Conservation (phyloP, 2,797 vertebrate genomes). For the Ctenochaetus hawaiiensis region DNA sequence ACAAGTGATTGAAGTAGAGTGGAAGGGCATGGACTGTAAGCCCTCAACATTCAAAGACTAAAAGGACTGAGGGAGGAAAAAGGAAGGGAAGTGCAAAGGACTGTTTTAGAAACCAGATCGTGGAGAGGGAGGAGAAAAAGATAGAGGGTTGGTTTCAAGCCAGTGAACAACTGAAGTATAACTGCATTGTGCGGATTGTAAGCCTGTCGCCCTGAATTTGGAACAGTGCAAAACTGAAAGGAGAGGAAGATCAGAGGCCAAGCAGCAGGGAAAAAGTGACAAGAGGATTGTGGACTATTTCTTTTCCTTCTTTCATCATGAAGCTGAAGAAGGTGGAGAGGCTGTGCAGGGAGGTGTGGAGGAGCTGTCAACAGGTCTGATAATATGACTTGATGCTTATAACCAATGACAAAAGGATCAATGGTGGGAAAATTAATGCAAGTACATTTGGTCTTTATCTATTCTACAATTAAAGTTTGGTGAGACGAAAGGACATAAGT, state of each 20-base stretch:
- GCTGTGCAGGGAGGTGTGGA: conserved; percentile 84
- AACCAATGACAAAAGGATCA: conserved; percentile 13
- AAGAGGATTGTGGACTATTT: conserved; percentile 53
- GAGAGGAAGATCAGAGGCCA: conserved; percentile 39
- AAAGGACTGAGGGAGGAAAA: conserved; percentile 18
- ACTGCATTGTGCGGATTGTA: conserved; percentile 47
- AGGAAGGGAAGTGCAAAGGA: conserved; percentile 29
- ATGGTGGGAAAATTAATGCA: background rate
- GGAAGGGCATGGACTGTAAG: conserved; percentile 46
- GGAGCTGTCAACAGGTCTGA: conserved; percentile 86
- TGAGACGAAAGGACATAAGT: conserved; percentile 4
- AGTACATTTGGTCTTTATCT: background rate
- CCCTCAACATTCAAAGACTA: conserved; percentile 10
- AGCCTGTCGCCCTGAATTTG: conserved; percentile 55
- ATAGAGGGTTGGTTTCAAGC: conserved; percentile 42
- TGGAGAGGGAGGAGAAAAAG: conserved; percentile 27
- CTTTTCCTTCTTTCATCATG: conserved; percentile 69
- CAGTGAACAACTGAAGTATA: conserved; percentile 36
- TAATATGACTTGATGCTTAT: conserved; percentile 24
- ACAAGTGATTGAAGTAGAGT: conserved; percentile 45
- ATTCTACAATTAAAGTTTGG: background rate
- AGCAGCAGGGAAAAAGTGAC: conserved; percentile 32
- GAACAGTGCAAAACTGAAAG: conserved; percentile 39
- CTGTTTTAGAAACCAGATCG: conserved; percentile 26
- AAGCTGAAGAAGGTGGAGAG: conserved; percentile 84